These are phyloP conservation scores for Blera fallax DNA, from an alignment of 2,888 invertebrate genomes.

Conservation along the genomic window DNA sequence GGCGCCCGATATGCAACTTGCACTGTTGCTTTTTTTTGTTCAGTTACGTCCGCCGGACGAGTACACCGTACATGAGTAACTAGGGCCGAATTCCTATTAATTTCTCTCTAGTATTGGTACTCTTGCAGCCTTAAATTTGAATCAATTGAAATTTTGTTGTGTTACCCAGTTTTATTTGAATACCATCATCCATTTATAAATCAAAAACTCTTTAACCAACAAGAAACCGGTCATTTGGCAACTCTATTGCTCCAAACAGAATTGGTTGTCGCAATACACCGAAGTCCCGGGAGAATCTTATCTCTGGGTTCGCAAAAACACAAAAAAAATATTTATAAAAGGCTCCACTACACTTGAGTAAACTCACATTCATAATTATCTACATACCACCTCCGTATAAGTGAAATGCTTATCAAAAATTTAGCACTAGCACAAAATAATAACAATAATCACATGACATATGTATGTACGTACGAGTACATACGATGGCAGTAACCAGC, in stretches of 20 bases:
- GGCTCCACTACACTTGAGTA: slow-evolving; percentile 41
- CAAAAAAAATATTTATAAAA: slow-evolving; percentile 4
- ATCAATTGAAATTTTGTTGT: no score
- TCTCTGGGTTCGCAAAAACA: slow-evolving; percentile 50
- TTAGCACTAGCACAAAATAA: slow-evolving; percentile 41
- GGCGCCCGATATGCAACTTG: no score
- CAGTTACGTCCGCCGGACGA: no score
- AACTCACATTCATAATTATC: slow-evolving; percentile 30
- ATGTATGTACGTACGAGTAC: background rate
- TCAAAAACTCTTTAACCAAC: background rate
- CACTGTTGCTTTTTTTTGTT: no score
- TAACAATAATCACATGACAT: slow-evolving; percentile 22
- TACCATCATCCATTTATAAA: no score
- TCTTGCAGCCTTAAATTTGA: no score
- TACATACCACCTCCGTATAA: slow-evolving; percentile 19
- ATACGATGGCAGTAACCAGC: background rate
- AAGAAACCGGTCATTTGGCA: slow-evolving; percentile 14
- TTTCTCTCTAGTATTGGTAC: no score
- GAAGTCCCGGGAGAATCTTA: slow-evolving; percentile 47
- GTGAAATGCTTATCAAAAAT: slow-evolving; percentile 58
- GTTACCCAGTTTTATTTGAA: no score
- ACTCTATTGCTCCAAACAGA: slow-evolving; percentile 13
- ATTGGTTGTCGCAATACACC: slow-evolving; percentile 15
- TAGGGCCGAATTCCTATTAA: no score
- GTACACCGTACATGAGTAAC: no score